Evolutionary conservation across 1,140 invertebrate genomes (phyloP), one percentile per base, ranked within the genome.

Genomic region (Pteromalus puparum): DNA sequence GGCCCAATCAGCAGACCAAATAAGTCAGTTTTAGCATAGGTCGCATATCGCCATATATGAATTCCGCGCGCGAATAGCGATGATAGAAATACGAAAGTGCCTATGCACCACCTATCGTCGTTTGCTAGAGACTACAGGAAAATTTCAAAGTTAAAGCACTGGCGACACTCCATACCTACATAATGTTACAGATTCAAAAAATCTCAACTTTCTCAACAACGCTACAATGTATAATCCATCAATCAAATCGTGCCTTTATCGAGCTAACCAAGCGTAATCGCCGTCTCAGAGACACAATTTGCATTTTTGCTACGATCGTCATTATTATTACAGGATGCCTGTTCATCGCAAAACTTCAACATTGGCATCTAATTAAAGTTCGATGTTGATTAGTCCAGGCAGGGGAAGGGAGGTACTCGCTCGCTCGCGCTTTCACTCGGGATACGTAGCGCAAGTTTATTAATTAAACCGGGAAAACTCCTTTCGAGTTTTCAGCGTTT

Each of bases 351-450:
- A 24, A 70, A 34, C 77, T 34, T 70, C 65, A 30, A 78, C 75
- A 78, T 61, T 72, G 75, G 75, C 28, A 53, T 61, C 53, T 78
- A 84, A 84, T 83, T 83, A 83, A 83, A 84, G 82, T 84, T 75
- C 24, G 65, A 76, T 78, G 75, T 78, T 84, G n/a, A 72, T 34
- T 77, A 75, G n/a, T 13, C 15, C 30, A 18, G 79, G 0, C 67
- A 34, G 30, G 30, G 30, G 2, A n/a, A 30, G 67, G 67, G 12
- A 30, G 21, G 10, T 9, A n/a, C 18, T 61, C 18, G 53, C 53
- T 61, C 21, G 21, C 30, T 34, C 15, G 53, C 2, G 21, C 2
- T 61, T 61, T 61, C 53, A n/a, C 26, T 28, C 67, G 28, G 67
- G 67, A 30, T 18, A 34, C 2, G 28, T 26, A 13, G 26, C 61